Conservation (phyloP, 2,888 invertebrate species). For the Tipula helvola region DNA sequence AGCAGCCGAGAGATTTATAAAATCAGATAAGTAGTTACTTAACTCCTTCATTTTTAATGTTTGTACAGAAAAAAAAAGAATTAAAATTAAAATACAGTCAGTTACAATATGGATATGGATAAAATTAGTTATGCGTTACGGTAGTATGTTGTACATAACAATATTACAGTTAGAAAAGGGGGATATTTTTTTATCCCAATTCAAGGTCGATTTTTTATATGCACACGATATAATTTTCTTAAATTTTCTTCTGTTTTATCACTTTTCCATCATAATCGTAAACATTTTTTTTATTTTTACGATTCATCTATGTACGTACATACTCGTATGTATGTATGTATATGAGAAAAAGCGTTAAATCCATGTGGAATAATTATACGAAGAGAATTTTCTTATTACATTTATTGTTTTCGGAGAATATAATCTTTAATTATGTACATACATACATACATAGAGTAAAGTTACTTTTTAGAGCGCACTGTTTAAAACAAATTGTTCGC, state of each 20-base stretch:
- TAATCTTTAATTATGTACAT: neutral
- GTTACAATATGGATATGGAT: neutral
- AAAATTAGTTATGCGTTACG: neutral
- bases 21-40: neutral
- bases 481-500: neutral
- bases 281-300: neutral
- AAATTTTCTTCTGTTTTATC: neutral
- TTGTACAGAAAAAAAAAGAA: neutral
- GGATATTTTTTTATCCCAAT: neutral
- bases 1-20: neutral
- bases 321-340: neutral
- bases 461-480: neutral
- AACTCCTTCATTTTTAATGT: neutral
- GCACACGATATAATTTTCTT: neutral
- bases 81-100: neutral
- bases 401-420: neutral
- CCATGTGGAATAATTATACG: neutral
- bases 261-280: neutral
- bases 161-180: neutral
- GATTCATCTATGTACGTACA: neutral
- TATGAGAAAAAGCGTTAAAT: neutral
- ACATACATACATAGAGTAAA: neutral
- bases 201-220: neutral
- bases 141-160: neutral
- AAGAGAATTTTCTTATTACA: neutral